These are phyloP conservation scores for Oscheius sp. DNA, from an alignment of 2,888 invertebrate genomes.

Conservation along the genomic window DNA sequence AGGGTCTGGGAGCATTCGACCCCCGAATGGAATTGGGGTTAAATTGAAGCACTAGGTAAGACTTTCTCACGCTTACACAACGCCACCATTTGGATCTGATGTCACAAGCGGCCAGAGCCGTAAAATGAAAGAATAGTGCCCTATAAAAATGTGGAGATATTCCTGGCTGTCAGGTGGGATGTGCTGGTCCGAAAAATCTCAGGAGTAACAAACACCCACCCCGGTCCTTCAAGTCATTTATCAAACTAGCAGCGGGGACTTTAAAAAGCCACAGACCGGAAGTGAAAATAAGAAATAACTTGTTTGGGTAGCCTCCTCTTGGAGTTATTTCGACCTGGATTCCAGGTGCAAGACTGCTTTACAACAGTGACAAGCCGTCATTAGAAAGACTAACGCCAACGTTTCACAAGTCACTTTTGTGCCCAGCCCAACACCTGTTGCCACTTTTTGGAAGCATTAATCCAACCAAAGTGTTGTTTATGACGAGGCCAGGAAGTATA, in stretches of 20 bases:
- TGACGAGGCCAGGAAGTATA: not conserved
- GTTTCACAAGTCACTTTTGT: constrained; percentile 22
- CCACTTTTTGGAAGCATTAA: not conserved
- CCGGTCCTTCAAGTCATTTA: not conserved
- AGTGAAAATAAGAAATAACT: not conserved
- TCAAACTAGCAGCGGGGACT: constrained; percentile 16
- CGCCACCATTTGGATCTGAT: too few species aligned
- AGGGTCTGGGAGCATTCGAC: too few species aligned
- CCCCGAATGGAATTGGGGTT: too few species aligned
- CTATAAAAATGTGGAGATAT: not conserved
- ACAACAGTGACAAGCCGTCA: constrained; percentile 25
- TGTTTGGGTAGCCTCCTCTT: not conserved
- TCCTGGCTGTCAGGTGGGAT: not conserved
- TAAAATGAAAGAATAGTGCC: too few species aligned
- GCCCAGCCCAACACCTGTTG: constrained; percentile 7
- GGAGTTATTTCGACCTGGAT: not conserved
- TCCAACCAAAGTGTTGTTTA: not conserved
- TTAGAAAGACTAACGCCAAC: constrained; percentile 27
- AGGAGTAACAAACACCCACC: not conserved
- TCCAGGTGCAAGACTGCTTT: constrained; percentile 22
- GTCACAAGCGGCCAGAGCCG: too few species aligned
- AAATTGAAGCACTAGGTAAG: too few species aligned
- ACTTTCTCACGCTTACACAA: too few species aligned
- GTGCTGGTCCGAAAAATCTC: not conserved
- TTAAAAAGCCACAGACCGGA: not conserved